Percentiles rank a stretch among this genome's conserved stretches.
These are phyloP conservation scores for Habroteleia sp. DNA, from an alignment of 2,888 invertebrate species.

Conservation along the genomic window DNA sequence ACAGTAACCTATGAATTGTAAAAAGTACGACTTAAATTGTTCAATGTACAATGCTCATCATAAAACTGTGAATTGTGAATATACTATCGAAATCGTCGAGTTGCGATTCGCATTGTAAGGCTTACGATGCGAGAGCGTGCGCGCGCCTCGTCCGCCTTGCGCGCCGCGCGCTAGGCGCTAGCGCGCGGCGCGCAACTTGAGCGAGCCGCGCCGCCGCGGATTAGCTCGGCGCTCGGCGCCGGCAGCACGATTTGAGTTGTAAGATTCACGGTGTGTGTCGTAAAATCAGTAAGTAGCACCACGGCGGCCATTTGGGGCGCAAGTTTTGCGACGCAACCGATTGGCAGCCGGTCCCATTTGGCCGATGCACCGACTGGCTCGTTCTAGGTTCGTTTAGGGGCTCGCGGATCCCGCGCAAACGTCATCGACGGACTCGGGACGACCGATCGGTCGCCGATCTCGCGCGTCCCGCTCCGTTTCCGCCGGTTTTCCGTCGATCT, in stretches of 20 bases:
- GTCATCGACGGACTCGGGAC: constrained; percentile 23
- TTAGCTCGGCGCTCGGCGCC: no score
- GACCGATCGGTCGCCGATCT: constrained; percentile 11
- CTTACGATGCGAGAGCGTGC: not conserved
- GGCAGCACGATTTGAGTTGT: constrained; percentile 32
- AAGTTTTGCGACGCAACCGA: constrained; percentile 27
- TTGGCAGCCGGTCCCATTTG: constrained; percentile 5
- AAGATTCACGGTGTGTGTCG: constrained; percentile 26
- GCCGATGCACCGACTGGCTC: constrained; percentile 46
- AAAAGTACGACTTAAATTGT: constrained; percentile 49
- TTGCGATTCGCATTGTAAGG: constrained; percentile 27
- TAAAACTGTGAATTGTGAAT: constrained; percentile 61
- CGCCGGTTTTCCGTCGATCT: no score
- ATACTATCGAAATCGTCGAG: constrained; percentile 51
- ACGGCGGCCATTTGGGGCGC: constrained; percentile 11
- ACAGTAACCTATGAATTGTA: constrained; percentile 45
- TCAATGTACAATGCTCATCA: constrained; percentile 60
- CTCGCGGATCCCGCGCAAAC: constrained; percentile 32
- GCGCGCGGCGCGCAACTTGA: not conserved
- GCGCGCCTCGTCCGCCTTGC: not conserved
- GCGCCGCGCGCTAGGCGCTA: no score
- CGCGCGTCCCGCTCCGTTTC: constrained; percentile 2
- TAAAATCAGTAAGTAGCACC: constrained; percentile 23
- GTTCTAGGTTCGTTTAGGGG: constrained; percentile 43
- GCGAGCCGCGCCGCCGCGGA: no score